Base-by-base conservation (phyloP, 2,797 vertebrate species). In the Gymnodraco acuticeps region DNA sequence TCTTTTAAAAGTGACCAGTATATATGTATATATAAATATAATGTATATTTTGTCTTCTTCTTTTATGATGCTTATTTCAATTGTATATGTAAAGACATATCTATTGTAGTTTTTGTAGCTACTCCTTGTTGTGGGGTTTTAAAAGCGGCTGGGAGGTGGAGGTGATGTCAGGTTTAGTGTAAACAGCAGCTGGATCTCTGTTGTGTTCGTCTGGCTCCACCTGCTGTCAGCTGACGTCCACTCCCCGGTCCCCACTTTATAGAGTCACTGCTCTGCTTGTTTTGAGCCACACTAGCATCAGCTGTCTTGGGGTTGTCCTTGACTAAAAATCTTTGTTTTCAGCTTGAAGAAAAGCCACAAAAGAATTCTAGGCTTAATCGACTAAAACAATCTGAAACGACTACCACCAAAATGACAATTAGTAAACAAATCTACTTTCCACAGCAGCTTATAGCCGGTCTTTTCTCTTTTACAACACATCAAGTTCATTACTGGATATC, bases 41-140 rank as follows among this genome's bases (percentile, higher is more conserved):
- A 38, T 38, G 33, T 38, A 38, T 38, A 38, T 38, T 38, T 38
- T 38, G 33, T 38, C 33, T 38, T 38, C 33, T 93, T 95, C 88
- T 92, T 92, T 82, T 94, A 93, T 95, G 93, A 94, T 90, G 93
- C 93, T 96, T 93, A 95, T 66, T 78, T 90, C 88, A 73, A 88
- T 74, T 92, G 93, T 92, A 94, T 89, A 94, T 93, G 83, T 85
- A 87, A 93, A 93, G 88, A 85, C 78, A 87, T 93, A 82, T 94
- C 88, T 87, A 90, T 95, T 91, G 68, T 88, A 88, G 78, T 82
- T 77, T 73, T 66, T 76, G 71, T 76, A 77, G 56, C 53, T 82
- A 17, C 10, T 81, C 78, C 38, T 55, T 70, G 55, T 70, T 77
- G 69, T 78, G 55, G 65, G 56, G 69, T 59, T 50, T 80, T 65